These are phyloP conservation scores for Phalera bucephala DNA, from an alignment of 2,888 invertebrate genomes.

Conservation along the genomic window DNA sequence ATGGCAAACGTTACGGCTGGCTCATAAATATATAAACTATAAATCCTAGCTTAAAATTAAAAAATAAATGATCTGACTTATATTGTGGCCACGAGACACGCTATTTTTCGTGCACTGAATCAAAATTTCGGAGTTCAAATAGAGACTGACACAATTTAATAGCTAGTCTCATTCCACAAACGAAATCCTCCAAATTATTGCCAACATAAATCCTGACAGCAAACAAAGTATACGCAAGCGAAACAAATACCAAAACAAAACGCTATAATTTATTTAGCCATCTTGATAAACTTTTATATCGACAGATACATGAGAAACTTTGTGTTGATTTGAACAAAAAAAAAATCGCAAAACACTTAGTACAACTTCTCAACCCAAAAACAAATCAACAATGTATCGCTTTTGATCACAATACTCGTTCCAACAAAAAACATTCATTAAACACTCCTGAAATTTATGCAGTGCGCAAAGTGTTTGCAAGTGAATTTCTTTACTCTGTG, in stretches of 20 bases:
- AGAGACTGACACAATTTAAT: neutral
- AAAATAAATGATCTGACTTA: no score
- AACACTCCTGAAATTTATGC: constrained; percentile 3
- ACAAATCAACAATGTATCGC: constrained; percentile 13
- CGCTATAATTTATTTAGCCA: constrained; percentile 1
- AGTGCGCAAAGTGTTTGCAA: constrained; percentile 12
- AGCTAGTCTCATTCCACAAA: neutral
- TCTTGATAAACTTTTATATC: neutral
- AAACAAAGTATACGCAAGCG: neutral
- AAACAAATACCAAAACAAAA: no score
- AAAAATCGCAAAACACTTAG: neutral
- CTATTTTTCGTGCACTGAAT: no score
- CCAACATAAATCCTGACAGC: neutral
- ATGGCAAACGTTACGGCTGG: no score
- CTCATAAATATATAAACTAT: no score
- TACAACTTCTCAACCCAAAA: constrained; percentile 1
- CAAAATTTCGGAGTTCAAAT: neutral
- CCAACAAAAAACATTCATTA: constrained; percentile 4
- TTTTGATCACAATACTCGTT: constrained; percentile 4
- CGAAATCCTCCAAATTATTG: neutral
- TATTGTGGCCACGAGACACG: no score
- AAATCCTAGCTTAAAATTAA: no score
- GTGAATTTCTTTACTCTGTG: constrained; percentile 13
- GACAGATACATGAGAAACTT: neutral
- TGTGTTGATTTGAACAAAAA: neutral